Evolutionary conservation across 64 coral and sea anemone species (phyloP).

Genomic region (Platygyra sinensis): DNA sequence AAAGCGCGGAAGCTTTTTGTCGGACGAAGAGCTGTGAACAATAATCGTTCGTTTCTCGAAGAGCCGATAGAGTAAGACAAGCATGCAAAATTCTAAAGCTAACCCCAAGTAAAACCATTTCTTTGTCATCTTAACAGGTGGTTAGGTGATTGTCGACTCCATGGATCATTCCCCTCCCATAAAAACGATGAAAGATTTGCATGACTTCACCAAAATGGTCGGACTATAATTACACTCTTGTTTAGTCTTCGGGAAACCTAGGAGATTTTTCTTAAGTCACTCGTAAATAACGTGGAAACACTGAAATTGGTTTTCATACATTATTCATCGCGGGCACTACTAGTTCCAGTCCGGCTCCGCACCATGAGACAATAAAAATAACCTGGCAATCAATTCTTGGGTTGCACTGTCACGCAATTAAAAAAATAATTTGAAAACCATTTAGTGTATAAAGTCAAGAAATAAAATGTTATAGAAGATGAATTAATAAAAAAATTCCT

Average conservation of each 20-base stretch:
- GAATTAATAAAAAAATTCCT: too few species aligned
- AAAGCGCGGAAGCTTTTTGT: neutral
- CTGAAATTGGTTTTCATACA: neutral
- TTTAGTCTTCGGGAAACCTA: neutral
- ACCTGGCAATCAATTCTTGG: too few species aligned
- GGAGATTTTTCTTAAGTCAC: neutral
- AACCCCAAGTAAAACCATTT: neutral
- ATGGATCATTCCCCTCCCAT: neutral
- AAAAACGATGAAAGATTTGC: neutral
- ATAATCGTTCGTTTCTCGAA: neutral
- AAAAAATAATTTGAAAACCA: too few species aligned
- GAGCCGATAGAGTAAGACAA: slow-evolving; percentile 10
- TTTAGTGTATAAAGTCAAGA: too few species aligned
- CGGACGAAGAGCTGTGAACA: neutral
- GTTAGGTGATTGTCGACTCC: neutral
- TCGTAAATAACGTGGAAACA: neutral
- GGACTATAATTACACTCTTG: neutral
- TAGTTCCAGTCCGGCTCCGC: too few species aligned
- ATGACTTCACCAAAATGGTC: neutral
- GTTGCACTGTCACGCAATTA: too few species aligned
- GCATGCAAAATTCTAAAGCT: neutral
- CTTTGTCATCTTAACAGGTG: neutral
- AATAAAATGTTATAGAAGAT: too few species aligned
- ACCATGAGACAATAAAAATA: too few species aligned
- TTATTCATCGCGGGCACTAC: neutral